Evolutionary conservation across 1,140 invertebrate genomes (phyloP).

Genomic region (Atopsyche davidsoni): DNA sequence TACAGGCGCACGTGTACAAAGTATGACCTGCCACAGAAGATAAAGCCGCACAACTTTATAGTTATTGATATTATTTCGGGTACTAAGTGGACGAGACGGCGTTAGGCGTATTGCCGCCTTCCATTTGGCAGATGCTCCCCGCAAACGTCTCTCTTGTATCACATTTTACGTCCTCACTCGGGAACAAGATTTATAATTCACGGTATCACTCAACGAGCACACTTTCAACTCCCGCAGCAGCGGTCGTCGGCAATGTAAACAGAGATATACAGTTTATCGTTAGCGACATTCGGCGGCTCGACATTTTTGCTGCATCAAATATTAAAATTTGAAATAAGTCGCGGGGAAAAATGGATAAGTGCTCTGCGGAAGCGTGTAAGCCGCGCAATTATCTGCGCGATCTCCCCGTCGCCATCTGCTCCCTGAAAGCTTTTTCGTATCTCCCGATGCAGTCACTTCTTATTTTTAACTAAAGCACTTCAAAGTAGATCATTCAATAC

Average conservation of each 20-base stretch:
- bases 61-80: conserved; percentile 30
- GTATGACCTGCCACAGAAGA: conserved; percentile 9
- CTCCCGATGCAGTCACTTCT: too few species aligned
- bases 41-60: conserved; percentile 23
- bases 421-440: conserved; percentile 7
- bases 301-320: conserved; percentile 27
- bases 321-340: conserved; percentile 30
- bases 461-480: too few species aligned
- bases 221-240: background rate
- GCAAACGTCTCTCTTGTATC: conserved; percentile 1
- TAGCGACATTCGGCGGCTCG: too few species aligned
- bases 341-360: conserved; percentile 28
- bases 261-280: too few species aligned
- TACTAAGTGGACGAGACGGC: conserved; percentile 18
- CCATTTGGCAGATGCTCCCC: conserved; percentile 30
- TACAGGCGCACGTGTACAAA: too few species aligned
- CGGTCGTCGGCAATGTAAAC: too few species aligned
- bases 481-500: too few species aligned
- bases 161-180: conserved; percentile 25
- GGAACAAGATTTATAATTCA: conserved; percentile 30
- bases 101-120: conserved; percentile 24
- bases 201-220: conserved; percentile 17
- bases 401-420: conserved; percentile 1
- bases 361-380: conserved; percentile 8
- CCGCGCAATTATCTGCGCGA: conserved; percentile 16